Evolutionary conservation across 2,888 invertebrate genomes (phyloP), one percentile per base, ranked within the genome.

Genomic region (Digitonthophagus gazella): DNA sequence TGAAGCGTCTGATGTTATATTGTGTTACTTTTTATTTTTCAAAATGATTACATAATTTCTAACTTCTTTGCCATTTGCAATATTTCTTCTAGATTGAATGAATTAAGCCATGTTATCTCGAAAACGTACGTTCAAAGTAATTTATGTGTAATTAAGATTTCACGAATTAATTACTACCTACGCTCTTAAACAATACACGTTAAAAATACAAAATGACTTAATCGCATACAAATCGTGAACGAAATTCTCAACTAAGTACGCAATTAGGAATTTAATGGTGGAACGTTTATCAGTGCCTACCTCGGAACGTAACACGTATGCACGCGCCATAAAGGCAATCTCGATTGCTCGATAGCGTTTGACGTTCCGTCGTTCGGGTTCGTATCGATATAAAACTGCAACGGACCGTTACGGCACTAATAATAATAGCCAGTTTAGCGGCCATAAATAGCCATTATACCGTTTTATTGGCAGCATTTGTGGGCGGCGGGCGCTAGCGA

Each of bases 391-490:
- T 22, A 64, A 28, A 64, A 20, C n/a, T 20, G 20, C 28, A 64
- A 15, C 28, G 28, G 11, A 44, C 28, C 28, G 28, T 44, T 44
- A 44, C 28, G 28, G 28, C 11, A 61, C 61, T 61, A 61, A 61
- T 61, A 61, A 61, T 61, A 61, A 61, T 20, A 61, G n/a, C 19
- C 19, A n/a, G 20, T 61, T 61, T 61, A 61, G 20, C 18, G 61
- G 61, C 18, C 20, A 61, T 61, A 61, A 61, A 61, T 61, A 61
- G 61, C 61, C 61, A 61, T 61, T 61, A 61, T 61, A 19, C 20
- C 20, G 61, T 61, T 61, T 61, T 61, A 61, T 61, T 61, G 61
- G 19, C 61, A 18, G 57, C 57, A 20, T 61, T 44, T 44, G 20
- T 16, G 20, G 61, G 18, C 18, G 61, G 61, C 61, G 61, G 61